These are phyloP conservation scores for Phoebastria nigripes DNA, from an alignment of 2,797 vertebrate genomes.

Conservation along the genomic window DNA sequence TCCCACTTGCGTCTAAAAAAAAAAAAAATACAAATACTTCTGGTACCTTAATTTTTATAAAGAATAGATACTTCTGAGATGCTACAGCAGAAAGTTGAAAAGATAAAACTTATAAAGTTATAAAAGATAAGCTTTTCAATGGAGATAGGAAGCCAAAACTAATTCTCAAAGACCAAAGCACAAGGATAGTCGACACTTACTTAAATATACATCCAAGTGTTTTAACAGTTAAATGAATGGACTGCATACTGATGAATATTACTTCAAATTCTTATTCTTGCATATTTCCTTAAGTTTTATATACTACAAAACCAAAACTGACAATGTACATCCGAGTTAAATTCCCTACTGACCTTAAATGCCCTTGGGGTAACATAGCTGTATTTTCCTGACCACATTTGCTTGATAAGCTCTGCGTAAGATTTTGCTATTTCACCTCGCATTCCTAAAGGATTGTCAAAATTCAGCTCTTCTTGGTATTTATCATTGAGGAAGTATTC, in stretches of 20 bases:
- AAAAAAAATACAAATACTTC: neutral
- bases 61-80: neutral
- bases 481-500: slow-evolving; percentile 97
- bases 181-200: neutral
- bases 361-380: slow-evolving; percentile 94
- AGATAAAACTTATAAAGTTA: neutral
- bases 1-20: slow-evolving; percentile 91
- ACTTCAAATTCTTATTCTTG: neutral
- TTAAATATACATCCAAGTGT: neutral
- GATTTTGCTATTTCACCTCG: slow-evolving; percentile 95
- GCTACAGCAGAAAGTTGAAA: neutral
- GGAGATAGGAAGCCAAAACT: neutral
- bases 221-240: neutral
- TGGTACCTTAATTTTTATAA: neutral
- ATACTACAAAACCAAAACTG: neutral
- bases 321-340: neutral
- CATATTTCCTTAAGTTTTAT: neutral
- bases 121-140: neutral
- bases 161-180: neutral
- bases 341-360: slow-evolving; percentile 87
- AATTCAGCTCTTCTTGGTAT: slow-evolving; percentile 93
- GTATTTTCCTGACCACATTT: slow-evolving; percentile 96
- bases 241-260: neutral
- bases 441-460: slow-evolving; percentile 98
- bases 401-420: slow-evolving; percentile 94